Conservation (phyloP, 2,888 invertebrate species). For the Rosalia funebris region DNA sequence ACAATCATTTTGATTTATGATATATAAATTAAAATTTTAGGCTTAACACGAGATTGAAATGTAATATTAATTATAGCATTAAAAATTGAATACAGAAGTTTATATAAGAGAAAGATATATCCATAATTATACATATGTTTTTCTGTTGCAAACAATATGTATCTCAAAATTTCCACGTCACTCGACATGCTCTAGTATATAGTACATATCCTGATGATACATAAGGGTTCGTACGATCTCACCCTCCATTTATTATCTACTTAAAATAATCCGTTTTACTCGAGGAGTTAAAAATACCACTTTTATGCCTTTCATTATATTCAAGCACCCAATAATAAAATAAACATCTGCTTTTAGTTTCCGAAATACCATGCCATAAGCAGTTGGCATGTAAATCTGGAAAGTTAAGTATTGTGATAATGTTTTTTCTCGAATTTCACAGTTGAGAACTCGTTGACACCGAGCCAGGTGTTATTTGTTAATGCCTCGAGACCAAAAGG, state of each 20-base stretch:
- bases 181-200: too few species aligned
- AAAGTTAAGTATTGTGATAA: slow-evolving; percentile 20
- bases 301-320: slow-evolving; percentile 8
- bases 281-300: slow-evolving; percentile 13
- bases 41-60: too few species aligned
- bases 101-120: too few species aligned
- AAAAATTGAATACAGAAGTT: too few species aligned
- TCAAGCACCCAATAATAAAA: slow-evolving; percentile 10
- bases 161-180: too few species aligned
- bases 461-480: slow-evolving; percentile 13
- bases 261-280: not conserved
- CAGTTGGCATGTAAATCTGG: slow-evolving; percentile 12
- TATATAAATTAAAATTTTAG: too few species aligned
- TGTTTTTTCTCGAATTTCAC: slow-evolving; percentile 11
- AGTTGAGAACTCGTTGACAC: slow-evolving; percentile 5
- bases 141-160: too few species aligned
- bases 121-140: too few species aligned
- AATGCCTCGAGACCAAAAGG: not conserved
- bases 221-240: not conserved
- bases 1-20: too few species aligned
- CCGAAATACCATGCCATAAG: slow-evolving; percentile 13
- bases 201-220: too few species aligned
- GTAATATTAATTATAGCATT: too few species aligned
- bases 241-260: not conserved
- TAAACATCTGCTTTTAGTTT: slow-evolving; percentile 14